Evolutionary conservation across 2,888 invertebrate genomes (phyloP).

Genomic region (Holacanthella duospinosa): DNA sequence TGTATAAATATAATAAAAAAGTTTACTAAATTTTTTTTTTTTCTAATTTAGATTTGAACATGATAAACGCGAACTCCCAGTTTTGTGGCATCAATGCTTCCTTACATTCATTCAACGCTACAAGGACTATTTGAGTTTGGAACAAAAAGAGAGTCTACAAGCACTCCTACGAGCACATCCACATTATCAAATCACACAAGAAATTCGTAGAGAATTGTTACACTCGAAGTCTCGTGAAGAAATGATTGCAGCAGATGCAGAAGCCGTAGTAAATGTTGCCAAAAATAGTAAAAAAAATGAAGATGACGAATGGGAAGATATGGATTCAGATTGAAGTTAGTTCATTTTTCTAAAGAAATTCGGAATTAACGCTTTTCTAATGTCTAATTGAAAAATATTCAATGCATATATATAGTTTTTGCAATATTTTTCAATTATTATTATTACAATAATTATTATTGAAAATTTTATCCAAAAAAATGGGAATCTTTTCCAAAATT

Average conservation of each 20-base stretch:
- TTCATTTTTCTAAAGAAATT: too few species aligned
- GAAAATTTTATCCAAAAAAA: too few species aligned
- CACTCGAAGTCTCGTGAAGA: conserved; percentile 67
- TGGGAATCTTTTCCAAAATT: too few species aligned
- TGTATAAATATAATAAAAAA: not conserved
- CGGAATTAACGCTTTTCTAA: too few species aligned
- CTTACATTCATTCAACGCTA: conserved; percentile 90
- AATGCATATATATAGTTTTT: too few species aligned
- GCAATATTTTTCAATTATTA: too few species aligned
- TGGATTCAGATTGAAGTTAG: not conserved
- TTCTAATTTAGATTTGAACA: conserved; percentile 58
- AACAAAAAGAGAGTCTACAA: conserved; percentile 78
- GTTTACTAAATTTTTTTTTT: not conserved
- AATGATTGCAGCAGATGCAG: conserved; percentile 8
- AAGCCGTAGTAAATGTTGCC: not conserved
- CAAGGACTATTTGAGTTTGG: conserved; percentile 84
- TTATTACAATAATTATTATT: too few species aligned
- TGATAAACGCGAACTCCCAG: conserved; percentile 75
- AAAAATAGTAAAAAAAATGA: not conserved
- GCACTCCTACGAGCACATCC: conserved; percentile 63
- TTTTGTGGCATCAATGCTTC: conserved; percentile 93
- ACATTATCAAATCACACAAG: conserved; percentile 57
- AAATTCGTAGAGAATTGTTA: conserved; percentile 77
- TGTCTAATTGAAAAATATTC: too few species aligned
- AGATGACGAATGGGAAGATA: not conserved